Percentiles rank a stretch among this genome's conserved stretches.
phyloP scores from a whole-genome alignment of 1,140 invertebrate genomes.

The Neuroterus valhalla region DNA sequence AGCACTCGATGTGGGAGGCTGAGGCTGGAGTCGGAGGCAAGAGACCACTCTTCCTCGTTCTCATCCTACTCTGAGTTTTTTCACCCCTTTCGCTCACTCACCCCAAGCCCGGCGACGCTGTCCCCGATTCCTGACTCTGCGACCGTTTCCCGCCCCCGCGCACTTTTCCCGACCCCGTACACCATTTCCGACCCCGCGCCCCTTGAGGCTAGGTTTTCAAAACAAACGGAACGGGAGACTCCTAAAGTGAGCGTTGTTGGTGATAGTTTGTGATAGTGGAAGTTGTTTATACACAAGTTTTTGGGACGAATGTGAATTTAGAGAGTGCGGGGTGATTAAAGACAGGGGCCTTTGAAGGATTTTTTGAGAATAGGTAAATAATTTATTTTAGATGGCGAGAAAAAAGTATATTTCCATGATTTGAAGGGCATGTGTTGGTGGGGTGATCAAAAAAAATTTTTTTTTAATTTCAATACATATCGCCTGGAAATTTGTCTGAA shows the following conservation, averaged over 20 bases:
- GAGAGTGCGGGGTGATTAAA: slow-evolving; percentile 13
- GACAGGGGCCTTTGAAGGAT: background rate
- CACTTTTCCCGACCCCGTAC: slow-evolving; percentile 8
- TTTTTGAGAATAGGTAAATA: slow-evolving; percentile 2
- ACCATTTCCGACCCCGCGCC: background rate
- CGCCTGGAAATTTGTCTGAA: too few species aligned
- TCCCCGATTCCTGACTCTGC: background rate
- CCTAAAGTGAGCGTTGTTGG: background rate
- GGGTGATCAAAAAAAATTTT: background rate
- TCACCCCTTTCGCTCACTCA: background rate
- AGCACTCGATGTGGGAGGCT: slow-evolving; percentile 32
- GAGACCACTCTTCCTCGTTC: background rate
- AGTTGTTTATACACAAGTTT: background rate
- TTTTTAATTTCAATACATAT: background rate
- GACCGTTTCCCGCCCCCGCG: background rate
- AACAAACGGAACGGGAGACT: background rate
- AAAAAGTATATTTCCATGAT: too few species aligned
- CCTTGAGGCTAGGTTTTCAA: background rate
- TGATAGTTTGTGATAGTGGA: background rate
- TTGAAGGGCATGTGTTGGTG: background rate
- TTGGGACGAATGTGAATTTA: background rate
- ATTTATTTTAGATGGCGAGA: background rate
- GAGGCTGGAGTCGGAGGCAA: background rate
- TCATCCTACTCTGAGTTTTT: background rate
- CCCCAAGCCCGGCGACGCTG: slow-evolving; percentile 19